These are phyloP conservation scores for Neodontobutis hainanensis DNA, from an alignment of 2,113 vertebrate species.

Conservation along the genomic window DNA sequence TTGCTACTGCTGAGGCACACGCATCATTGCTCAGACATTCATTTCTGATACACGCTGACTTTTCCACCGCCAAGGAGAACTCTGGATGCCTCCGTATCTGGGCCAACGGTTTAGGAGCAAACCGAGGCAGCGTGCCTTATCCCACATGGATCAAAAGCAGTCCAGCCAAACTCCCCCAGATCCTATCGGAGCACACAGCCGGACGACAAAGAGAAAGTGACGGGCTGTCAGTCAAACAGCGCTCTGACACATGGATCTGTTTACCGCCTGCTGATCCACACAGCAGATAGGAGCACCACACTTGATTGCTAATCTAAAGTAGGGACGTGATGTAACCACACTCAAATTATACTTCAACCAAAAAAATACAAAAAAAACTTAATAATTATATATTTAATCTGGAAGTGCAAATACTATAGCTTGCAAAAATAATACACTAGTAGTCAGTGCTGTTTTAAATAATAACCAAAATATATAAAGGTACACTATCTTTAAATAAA, in stretches of 20 bases:
- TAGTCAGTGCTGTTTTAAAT: too few species aligned
- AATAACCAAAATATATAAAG: too few species aligned
- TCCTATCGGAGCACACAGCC: conserved; percentile 65
- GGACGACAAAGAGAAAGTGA: conserved; percentile 73
- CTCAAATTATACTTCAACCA: conserved; percentile 36
- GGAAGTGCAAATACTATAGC: not conserved
- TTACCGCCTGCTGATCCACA: conserved; percentile 68
- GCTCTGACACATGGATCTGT: conserved; percentile 74
- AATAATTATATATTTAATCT: conserved; percentile 10
- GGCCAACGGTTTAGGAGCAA: conserved; percentile 41
- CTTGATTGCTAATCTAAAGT: conserved; percentile 58
- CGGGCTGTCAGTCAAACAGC: conserved; percentile 75
- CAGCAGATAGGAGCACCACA: conserved; percentile 59
- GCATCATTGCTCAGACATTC: conserved; percentile 10
- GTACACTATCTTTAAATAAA: too few species aligned
- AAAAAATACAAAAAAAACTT: conserved; percentile 9
- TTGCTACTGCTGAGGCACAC: conserved; percentile 5
- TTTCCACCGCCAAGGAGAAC: conserved; percentile 26
- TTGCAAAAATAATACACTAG: not conserved
- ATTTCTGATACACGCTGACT: conserved; percentile 17
- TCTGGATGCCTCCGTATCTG: conserved; percentile 33
- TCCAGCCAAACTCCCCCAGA: conserved; percentile 54
- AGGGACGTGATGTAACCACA: conserved; percentile 45
- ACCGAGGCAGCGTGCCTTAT: conserved; percentile 45
- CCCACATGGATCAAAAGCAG: conserved; percentile 65